Conservation (phyloP, 2,888 invertebrate species). For the Oscheius sp. region DNA sequence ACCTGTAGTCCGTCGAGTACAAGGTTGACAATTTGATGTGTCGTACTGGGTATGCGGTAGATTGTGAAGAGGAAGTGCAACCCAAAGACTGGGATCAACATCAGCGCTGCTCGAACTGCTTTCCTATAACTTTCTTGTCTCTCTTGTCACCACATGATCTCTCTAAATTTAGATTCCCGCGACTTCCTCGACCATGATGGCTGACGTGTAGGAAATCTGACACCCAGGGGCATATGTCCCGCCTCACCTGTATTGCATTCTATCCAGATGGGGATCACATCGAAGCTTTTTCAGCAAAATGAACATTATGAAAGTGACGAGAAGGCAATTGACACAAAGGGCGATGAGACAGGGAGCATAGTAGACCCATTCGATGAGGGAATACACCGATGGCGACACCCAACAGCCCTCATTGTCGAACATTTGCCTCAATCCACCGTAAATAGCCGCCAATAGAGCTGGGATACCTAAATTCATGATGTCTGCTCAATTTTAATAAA, state of each 20-base stretch:
- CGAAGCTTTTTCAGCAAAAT: slow-evolving; percentile 75
- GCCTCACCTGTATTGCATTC: slow-evolving; percentile 76
- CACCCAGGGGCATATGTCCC: neutral
- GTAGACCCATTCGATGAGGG: slow-evolving; percentile 73
- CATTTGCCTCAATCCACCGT: slow-evolving; percentile 71
- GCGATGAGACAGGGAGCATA: slow-evolving; percentile 74
- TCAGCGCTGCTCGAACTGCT: slow-evolving; percentile 76
- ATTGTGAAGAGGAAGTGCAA: slow-evolving; percentile 76
- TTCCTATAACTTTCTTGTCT: slow-evolving; percentile 72
- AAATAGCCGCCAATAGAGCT: slow-evolving; percentile 56
- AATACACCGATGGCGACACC: slow-evolving; percentile 46
- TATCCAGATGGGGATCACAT: slow-evolving; percentile 75
- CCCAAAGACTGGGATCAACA: slow-evolving; percentile 77
- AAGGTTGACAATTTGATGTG: slow-evolving; percentile 75
- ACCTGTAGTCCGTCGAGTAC: slow-evolving; percentile 76
- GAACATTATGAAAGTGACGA: slow-evolving; percentile 73
- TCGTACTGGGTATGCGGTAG: slow-evolving; percentile 74
- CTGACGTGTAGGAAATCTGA: slow-evolving; percentile 28
- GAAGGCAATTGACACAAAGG: slow-evolving; percentile 73
- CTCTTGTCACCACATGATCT: slow-evolving; percentile 3
- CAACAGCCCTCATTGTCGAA: slow-evolving; percentile 71
- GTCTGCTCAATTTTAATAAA: neutral
- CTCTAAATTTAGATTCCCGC: neutral
- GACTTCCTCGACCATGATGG: neutral
- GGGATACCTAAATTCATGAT: slow-evolving; percentile 39